A percentile compares a stretch with the other conserved stretches of the same genome.
These are phyloP conservation scores for Etia nguti DNA, from an alignment of 2,113 vertebrate species.

Conservation along the genomic window DNA sequence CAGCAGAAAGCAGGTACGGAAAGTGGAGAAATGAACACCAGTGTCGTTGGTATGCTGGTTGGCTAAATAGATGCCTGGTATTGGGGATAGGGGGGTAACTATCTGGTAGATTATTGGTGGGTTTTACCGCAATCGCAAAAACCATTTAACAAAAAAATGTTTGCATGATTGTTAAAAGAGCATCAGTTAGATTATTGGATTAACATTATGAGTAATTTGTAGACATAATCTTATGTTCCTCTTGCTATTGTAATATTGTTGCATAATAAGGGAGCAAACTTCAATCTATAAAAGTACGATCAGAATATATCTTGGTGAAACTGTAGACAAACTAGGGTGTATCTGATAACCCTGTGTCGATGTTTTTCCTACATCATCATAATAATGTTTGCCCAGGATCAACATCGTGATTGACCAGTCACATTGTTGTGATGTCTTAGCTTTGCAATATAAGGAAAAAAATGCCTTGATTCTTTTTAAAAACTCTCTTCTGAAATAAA, in stretches of 20 bases:
- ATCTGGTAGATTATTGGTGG: background rate
- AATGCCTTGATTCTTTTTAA: too few relatives aligned
- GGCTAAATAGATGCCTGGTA: background rate
- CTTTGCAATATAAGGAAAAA: background rate
- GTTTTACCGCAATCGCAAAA: background rate
- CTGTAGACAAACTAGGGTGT: background rate
- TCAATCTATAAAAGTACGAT: background rate
- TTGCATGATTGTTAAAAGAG: background rate
- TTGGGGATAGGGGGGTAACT: background rate
- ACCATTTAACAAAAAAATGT: background rate
- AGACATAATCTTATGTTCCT: background rate
- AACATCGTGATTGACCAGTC: background rate
- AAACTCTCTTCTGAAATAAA: background rate
- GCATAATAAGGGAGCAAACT: background rate
- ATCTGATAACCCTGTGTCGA: background rate
- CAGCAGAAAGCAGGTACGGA: conserved; percentile 27
- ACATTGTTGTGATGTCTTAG: background rate
- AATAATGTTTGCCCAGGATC: background rate
- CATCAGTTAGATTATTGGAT: background rate
- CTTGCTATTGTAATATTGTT: background rate
- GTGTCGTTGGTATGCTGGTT: background rate
- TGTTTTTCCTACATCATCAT: background rate
- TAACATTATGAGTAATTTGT: background rate
- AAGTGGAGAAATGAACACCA: conserved; percentile 44
- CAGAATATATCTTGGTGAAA: background rate